phyloP scores from a whole-genome alignment of 2,888 invertebrate genomes.

The Pegoplata infirma region DNA sequence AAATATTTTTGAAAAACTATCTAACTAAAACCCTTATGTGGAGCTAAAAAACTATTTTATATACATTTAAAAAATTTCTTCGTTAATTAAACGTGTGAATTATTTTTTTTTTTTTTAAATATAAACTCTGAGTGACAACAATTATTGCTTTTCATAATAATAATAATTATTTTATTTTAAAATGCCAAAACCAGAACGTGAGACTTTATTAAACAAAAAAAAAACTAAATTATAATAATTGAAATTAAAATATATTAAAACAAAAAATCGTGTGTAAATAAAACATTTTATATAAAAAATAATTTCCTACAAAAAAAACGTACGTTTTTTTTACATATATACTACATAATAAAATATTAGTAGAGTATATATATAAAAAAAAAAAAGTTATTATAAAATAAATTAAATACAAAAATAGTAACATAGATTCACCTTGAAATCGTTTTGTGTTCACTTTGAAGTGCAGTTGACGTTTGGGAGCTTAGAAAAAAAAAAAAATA shows the following conservation, averaged over 20 bases:
- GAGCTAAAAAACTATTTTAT: no score
- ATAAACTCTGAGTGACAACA: conserved; percentile 10
- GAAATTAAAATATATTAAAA: conserved; percentile 22
- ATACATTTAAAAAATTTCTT: conserved; percentile 9
- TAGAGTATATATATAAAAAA: neutral
- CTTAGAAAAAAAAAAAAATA: conserved; percentile 46
- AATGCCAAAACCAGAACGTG: conserved; percentile 55
- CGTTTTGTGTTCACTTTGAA: conserved; percentile 49
- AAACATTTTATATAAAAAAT: conserved; percentile 37
- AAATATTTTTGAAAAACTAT: neutral
- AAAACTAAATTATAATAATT: conserved; percentile 30
- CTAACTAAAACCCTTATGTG: neutral
- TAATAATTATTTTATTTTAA: conserved; percentile 44
- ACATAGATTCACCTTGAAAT: conserved; percentile 62
- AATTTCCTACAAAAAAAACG: conserved; percentile 52
- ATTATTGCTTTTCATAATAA: conserved; percentile 16
- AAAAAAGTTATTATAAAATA: no score
- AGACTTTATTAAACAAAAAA: no score
- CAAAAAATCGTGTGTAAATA: conserved; percentile 31
- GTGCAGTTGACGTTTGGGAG: conserved; percentile 56
- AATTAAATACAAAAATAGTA: conserved; percentile 34
- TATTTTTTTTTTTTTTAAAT: conserved; percentile 1
- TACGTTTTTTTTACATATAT: conserved; percentile 15
- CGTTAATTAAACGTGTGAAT: conserved; percentile 47
- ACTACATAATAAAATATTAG: conserved; percentile 23